Base-by-base conservation (phyloP, 1,140 invertebrate genomes). In the Pseudomyrmex gracilis region DNA sequence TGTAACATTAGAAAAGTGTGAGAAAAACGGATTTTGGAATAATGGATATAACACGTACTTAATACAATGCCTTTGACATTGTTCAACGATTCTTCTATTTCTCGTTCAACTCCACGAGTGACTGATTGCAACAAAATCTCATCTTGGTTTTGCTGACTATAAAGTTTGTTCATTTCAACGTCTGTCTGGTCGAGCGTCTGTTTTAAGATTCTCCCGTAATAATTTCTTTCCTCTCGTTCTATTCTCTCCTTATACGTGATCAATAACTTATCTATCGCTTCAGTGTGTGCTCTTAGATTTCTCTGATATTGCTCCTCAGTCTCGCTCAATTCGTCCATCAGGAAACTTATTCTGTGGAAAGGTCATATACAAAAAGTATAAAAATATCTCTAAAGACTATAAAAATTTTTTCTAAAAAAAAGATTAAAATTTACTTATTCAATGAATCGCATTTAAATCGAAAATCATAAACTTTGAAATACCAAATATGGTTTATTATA, bases 191-290 rank as follows among this genome's bases (percentile, higher is more conserved):
- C 74, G 0, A 89, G 7, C 0, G 85, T 61, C 15, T 87, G 60
- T 0, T 85, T 51, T 0, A 92, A 55, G 5, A 86, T 73, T 0
- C 24, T 67, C 58, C 63, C 24, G 66, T 90, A 93, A 43, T 90
- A 93, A 43, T 68, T 47, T 12, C 34, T 15, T 17, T 85, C 71
- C 3, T 80, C 24, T 1, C 77, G 9, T 20, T 88, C 80, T 5
- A 84, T 74, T 51, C 83, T 71, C 1, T 60, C 9, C 20, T 8
- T 51, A 22, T 91, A 92, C 3, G 76, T 82, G 13, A 77, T n/a
- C 1, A 93, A 71, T 0, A 93, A 77, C 15, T 64, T 67, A 86
- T 92, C 89, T 20, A 94, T 91, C 7, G 78, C 80, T 10, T 91
- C 87, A n/a, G 83, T 71, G 49, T 93, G 91, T 2, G 86, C 49